Evolutionary conservation across 2,888 invertebrate genomes (phyloP).

Genomic region (Camptogramma bilineatum): DNA sequence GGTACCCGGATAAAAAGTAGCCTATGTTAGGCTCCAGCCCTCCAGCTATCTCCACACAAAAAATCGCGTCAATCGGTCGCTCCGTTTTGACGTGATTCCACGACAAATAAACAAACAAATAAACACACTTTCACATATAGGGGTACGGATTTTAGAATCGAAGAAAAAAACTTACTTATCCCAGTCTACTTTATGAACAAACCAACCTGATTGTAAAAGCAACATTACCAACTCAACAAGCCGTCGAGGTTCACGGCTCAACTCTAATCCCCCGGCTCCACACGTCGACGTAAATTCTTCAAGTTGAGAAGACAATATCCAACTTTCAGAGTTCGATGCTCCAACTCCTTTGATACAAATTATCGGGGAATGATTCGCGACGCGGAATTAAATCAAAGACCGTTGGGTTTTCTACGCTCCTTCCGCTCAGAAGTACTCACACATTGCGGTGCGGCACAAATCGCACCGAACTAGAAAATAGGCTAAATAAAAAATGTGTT

Average conservation of each 20-base stretch:
- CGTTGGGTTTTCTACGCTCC: constrained; percentile 49
- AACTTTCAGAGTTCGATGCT: constrained; percentile 37
- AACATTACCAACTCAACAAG: constrained; percentile 5
- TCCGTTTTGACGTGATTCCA: no score
- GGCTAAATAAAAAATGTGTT: no score
- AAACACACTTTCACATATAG: no score
- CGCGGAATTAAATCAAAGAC: constrained; percentile 67
- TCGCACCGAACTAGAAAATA: not conserved
- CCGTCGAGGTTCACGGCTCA: not conserved
- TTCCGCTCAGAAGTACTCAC: constrained; percentile 41
- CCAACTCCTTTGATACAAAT: constrained; percentile 58
- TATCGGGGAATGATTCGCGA: constrained; percentile 55
- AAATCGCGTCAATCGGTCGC: no score
- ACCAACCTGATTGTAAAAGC: not conserved
- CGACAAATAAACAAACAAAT: no score
- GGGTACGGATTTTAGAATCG: no score
- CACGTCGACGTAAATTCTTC: constrained; percentile 21
- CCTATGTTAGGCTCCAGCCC: no score
- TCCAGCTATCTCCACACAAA: no score
- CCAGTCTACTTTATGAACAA: no score
- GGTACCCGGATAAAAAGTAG: no score
- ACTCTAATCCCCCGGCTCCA: constrained; percentile 3
- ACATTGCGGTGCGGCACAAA: constrained; percentile 11
- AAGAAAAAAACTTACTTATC: no score
- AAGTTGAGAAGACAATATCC: constrained; percentile 33